A percentile compares a stretch with the other conserved stretches of the same genome.
These are phyloP conservation scores for Nudaria mundana DNA, from an alignment of 2,888 invertebrate species.

Conservation along the genomic window DNA sequence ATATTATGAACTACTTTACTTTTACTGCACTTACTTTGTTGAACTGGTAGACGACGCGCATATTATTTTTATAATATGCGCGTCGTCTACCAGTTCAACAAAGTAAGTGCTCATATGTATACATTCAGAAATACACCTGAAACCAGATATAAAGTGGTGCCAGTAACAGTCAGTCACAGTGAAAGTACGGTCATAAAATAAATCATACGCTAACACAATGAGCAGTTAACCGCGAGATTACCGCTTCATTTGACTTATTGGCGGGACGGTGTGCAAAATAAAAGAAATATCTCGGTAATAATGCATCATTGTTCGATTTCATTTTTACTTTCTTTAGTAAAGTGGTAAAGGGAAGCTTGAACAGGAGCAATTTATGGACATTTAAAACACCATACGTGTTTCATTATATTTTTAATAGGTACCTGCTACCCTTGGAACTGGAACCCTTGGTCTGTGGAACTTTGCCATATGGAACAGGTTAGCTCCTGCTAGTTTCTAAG, in stretches of 20 bases:
- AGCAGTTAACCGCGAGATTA: constrained; percentile 60
- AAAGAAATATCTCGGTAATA: constrained; percentile 2
- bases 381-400: too few relatives aligned
- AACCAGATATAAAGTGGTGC: constrained; percentile 21
- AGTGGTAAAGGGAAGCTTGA: not conserved
- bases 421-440: too few relatives aligned
- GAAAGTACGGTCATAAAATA: constrained; percentile 67
- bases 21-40: too few relatives aligned
- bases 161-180: constrained; percentile 45
- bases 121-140: not conserved
- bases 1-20: too few relatives aligned
- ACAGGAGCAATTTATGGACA: not conserved
- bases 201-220: constrained; percentile 66
- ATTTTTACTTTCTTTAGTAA: not conserved
- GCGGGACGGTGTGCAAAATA: constrained; percentile 46
- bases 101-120: too few relatives aligned
- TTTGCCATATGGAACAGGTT: too few relatives aligned
- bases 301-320: constrained; percentile 3
- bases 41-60: too few relatives aligned
- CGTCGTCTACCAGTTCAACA: too few relatives aligned
- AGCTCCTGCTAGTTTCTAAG: too few relatives aligned
- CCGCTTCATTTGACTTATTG: constrained; percentile 65
- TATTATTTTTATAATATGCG: too few relatives aligned
- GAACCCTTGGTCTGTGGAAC: too few relatives aligned
- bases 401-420: too few relatives aligned